phyloP scores from a whole-genome alignment of 2,888 invertebrate genomes.

The Sphecodes monilicornis region DNA sequence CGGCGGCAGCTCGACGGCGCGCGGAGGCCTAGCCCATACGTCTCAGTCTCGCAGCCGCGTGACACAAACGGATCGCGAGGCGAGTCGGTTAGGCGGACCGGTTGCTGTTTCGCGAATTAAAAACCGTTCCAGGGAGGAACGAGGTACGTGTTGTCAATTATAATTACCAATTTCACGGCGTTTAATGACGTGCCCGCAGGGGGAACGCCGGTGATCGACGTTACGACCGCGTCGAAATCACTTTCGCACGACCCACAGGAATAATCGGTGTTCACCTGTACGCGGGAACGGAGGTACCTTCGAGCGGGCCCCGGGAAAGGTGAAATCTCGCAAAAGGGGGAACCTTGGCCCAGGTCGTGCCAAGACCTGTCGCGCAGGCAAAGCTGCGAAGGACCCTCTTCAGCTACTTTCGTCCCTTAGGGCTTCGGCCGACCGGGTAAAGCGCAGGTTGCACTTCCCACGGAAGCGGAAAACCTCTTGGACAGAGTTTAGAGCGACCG shows the following conservation, averaged over 20 bases:
- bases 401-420: slow-evolving; percentile 27
- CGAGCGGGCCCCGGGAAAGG: slow-evolving; percentile 65
- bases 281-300: slow-evolving; percentile 65
- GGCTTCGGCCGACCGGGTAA: slow-evolving; percentile 66
- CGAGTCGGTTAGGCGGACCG: slow-evolving; percentile 2
- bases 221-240: slow-evolving; percentile 75
- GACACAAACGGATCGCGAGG: slow-evolving; percentile 10
- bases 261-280: slow-evolving; percentile 72
- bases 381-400: slow-evolving; percentile 61
- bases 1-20: background rate
- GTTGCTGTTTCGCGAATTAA: slow-evolving; percentile 18
- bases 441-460: slow-evolving; percentile 82
- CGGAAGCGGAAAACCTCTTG: slow-evolving; percentile 74
- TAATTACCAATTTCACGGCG: slow-evolving; percentile 66
- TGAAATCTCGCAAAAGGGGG: slow-evolving; percentile 72
- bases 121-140: slow-evolving; percentile 6
- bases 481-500: slow-evolving; percentile 1
- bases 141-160: slow-evolving; percentile 23
- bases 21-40: background rate
- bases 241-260: slow-evolving; percentile 80
- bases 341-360: slow-evolving; percentile 68
- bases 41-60: background rate
- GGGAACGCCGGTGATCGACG: slow-evolving; percentile 53
- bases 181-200: slow-evolving; percentile 56
- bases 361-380: slow-evolving; percentile 69